phyloP scores from a whole-genome alignment of 2,888 invertebrate species.

The Thymelicus sylvestris region DNA sequence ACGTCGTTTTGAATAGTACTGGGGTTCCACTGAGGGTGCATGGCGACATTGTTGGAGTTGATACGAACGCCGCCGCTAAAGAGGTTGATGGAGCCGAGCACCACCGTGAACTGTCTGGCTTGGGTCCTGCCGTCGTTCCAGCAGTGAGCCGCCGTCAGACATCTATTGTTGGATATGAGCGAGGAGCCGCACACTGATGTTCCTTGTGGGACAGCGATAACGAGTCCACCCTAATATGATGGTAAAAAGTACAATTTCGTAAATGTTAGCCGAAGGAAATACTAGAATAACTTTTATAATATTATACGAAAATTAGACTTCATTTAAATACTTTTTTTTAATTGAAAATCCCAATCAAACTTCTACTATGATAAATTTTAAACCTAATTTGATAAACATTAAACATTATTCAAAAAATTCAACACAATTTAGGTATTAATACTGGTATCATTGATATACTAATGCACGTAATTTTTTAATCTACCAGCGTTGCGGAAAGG shows the following conservation, averaged over 20 bases:
- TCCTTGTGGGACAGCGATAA: constrained; percentile 47
- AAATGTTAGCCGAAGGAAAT: neutral
- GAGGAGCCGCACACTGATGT: constrained; percentile 54
- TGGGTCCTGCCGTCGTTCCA: constrained; percentile 49
- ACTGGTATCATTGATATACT: too few species aligned
- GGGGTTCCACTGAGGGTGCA: constrained; percentile 50
- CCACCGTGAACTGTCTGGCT: constrained; percentile 51
- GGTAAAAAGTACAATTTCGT: too few species aligned
- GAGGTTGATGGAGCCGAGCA: constrained; percentile 48
- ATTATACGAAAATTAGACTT: too few species aligned
- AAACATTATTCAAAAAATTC: too few species aligned
- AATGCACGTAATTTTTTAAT: too few species aligned
- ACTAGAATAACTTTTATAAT: too few species aligned
- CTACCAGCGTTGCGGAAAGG: too few species aligned
- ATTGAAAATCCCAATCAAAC: too few species aligned
- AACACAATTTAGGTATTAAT: too few species aligned
- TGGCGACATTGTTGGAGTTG: constrained; percentile 46
- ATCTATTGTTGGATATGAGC: constrained; percentile 47
- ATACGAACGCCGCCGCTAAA: constrained; percentile 51
- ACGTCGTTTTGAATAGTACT: constrained; percentile 51
- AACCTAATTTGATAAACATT: too few species aligned
- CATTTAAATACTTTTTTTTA: too few species aligned
- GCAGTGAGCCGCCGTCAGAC: constrained; percentile 55
- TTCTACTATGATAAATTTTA: too few species aligned
- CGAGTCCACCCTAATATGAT: constrained; percentile 32